Percentiles rank a stretch among this genome's conserved stretches.
Evolutionary conservation across 2,797 vertebrate genomes (phyloP).

Genomic region (Eupleurogrammus muticus): DNA sequence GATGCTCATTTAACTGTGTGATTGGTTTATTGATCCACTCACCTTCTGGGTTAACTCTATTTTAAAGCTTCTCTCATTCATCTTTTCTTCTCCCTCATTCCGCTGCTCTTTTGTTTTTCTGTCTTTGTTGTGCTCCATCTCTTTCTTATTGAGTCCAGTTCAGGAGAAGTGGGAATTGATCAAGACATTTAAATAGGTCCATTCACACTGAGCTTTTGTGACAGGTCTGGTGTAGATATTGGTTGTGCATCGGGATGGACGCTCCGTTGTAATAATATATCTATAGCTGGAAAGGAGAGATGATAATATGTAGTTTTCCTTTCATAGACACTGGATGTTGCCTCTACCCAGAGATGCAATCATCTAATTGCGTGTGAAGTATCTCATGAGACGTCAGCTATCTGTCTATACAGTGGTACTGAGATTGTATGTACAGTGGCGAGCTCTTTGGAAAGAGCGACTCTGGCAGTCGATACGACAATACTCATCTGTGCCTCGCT

Average conservation of each 20-base stretch:
- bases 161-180: slow-evolving; percentile 44
- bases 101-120: slow-evolving; percentile 24
- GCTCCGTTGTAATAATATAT: slow-evolving; percentile 44
- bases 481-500: slow-evolving; percentile 15
- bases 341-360: slow-evolving; percentile 19
- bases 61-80: slow-evolving; percentile 4
- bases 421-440: slow-evolving; percentile 15
- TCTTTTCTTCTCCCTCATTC: slow-evolving; percentile 1
- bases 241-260: slow-evolving; percentile 24
- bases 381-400: slow-evolving; percentile 28
- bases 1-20: slow-evolving; percentile 46
- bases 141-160: slow-evolving; percentile 19
- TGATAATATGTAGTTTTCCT: slow-evolving; percentile 44
- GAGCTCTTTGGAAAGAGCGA: neutral
- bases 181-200: slow-evolving; percentile 47
- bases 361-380: slow-evolving; percentile 4
- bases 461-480: slow-evolving; percentile 28
- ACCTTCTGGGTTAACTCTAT: slow-evolving; percentile 40
- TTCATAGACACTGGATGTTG: slow-evolving; percentile 2
- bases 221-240: slow-evolving; percentile 31
- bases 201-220: slow-evolving; percentile 44
- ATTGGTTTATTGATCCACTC: slow-evolving; percentile 56
- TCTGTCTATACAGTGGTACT: slow-evolving; percentile 12
- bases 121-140: slow-evolving; percentile 30
- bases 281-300: slow-evolving; percentile 18